phyloP scores from a whole-genome alignment of 1,140 invertebrate species.

The Zophobas morio region DNA sequence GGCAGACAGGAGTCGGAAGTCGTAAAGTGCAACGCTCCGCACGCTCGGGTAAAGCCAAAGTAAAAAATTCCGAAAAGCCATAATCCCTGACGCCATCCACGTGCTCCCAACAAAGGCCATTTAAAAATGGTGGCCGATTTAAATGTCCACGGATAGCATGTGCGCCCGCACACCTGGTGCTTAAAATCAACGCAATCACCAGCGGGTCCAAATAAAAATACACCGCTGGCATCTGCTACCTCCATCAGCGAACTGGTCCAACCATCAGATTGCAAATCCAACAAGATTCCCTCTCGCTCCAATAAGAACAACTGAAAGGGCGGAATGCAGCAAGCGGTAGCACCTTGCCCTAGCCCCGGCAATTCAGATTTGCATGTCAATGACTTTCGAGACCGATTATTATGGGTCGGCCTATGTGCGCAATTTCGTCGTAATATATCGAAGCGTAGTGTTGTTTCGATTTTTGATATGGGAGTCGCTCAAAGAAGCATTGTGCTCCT shows the following conservation, averaged over 20 bases:
- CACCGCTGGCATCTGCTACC: constrained; percentile 52
- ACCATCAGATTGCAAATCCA: constrained; percentile 37
- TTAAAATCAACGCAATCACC: constrained; percentile 11
- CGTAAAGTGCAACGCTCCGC: not conserved
- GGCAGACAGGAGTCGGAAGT: not conserved
- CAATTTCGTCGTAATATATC: constrained; percentile 9
- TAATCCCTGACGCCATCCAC: constrained; percentile 5
- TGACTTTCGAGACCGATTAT: not conserved
- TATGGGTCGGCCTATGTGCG: not conserved
- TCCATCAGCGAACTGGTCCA: constrained; percentile 44
- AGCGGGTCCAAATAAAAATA: constrained; percentile 45
- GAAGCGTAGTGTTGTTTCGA: constrained; percentile 17
- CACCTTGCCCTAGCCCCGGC: constrained; percentile 9
- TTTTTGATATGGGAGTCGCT: constrained; percentile 26
- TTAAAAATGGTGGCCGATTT: constrained; percentile 57
- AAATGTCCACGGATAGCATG: constrained; percentile 51
- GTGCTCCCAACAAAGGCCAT: constrained; percentile 39
- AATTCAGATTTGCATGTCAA: constrained; percentile 18
- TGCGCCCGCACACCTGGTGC: constrained; percentile 48
- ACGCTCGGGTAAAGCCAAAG: not conserved
- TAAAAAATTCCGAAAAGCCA: constrained; percentile 1
- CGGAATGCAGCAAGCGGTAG: not conserved
- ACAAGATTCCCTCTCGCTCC: constrained; percentile 45
- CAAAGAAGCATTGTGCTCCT: constrained; percentile 31
- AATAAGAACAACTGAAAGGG: constrained; percentile 21